Evolutionary conservation across 2,113 vertebrate genomes (phyloP), one percentile per base, ranked within the genome.

Genomic region (Sardina pilchardus): DNA sequence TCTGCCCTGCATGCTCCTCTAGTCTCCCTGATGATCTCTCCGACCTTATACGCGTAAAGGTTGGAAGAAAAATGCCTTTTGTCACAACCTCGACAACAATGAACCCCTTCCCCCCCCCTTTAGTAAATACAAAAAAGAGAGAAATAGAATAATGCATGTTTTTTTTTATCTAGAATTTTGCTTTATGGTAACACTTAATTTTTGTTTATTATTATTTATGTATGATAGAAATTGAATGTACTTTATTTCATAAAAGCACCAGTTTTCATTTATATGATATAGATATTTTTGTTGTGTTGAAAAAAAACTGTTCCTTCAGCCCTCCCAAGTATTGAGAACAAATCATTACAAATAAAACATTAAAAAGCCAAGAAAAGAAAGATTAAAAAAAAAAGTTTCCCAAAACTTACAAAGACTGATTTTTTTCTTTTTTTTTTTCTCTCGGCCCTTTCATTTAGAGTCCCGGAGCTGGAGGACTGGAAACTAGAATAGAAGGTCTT

Each of bases 241-340:
- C 92, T 96, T 96, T 95, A 95, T 93, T 94, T 91, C 93, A 93
- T 94, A 95, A 94, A 96, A 96, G 96, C 96, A 96, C 95, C 95
- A 95, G 95, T 95, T 96, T 71, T 93, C 91, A 93, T 92, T 90
- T 95, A 92, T 78, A 90, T 93, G 93, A 94, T 94, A 95, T 94
- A 95, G 94, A 93, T 94, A 93, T 92, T 87, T 90, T 92, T 92
- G 90, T 93, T 95, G 93, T 92, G 85, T 89, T 75, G 87, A 85
- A 82, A 94, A 94, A 47, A 95, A 95, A 94, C 93, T 92, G 95
- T 94, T 94, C 95, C 95, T 95, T 95, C 95, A 96, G 94, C 95
- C 95, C 94, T 95, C 95, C 93, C 93, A 89, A 91, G 91, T 93
- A 94, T 88, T 90, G 83, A 92, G 93, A 94, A 95, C 89, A 94